Base-by-base conservation (phyloP, 2,113 vertebrate genomes). In the Carassius auratus region DNA sequence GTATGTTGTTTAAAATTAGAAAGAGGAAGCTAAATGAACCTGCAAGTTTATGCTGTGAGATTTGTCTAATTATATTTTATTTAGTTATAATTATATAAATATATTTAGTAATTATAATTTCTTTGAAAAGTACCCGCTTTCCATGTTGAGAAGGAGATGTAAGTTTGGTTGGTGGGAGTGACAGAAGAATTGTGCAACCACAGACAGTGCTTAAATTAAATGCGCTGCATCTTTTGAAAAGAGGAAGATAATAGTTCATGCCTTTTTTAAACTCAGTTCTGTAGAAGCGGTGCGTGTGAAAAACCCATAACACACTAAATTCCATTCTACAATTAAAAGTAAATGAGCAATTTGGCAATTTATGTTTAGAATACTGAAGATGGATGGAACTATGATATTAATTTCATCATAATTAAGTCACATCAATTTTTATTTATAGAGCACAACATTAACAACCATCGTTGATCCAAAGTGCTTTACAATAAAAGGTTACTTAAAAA, bases 1-100 rank as follows among this genome's bases (percentile, higher is more conserved):
- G 93, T 94, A 23, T 7, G 61, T 23, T 3, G 42, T 9, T 10
- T 36, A 69, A 57, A 1, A 14, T 36, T 1, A 17, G 30, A 69
- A 8, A 36, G 62, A 42, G 9, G 21, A 74, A 45, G 71, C 23
- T n/a, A 45, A 73, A 45, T 15, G 2, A 68, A 15, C 64, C 30
- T 30, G 66, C 4, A 7, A 36, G 5, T 30, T 30, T 2, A 3
- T 66, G 62, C 26, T 59, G 7, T 59, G 57, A 59, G 19, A 21
- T n/a, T 19, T 0, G 30, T 69, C 7, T 69, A 19, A 69, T 69
- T 69, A 30, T 30, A 30, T 30, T 30, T 30, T 30, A 30, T 30
- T 30, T 30, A 30, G 2, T 30, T 30, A 30, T 30, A 30, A 30
- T 30, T 30, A 30, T 30, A 30, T 30, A 30, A 30, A 30, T 30